Evolutionary conservation across 1,140 invertebrate species (phyloP), one percentile per base, ranked within the genome.

Genomic region (Drosophila carrolli): DNA sequence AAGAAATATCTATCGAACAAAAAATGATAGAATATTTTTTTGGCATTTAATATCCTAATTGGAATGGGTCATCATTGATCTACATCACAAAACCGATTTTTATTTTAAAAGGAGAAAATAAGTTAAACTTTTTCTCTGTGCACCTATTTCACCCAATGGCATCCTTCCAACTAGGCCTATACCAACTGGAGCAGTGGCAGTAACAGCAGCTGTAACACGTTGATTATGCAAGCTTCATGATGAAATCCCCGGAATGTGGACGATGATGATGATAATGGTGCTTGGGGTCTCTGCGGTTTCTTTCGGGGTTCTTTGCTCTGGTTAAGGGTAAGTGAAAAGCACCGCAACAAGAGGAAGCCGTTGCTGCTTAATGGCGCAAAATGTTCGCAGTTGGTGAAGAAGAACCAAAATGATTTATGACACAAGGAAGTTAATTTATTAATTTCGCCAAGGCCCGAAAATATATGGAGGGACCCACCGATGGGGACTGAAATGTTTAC

Each of bases 351-450:
- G 82, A 76, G 51, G 56, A 61, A 77, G 43, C 46, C 47, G 83
- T 67, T 65, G 75, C 75, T 84, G 83, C 80, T 80, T 88, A 88
- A 88, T 88, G 84, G 83, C 84, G 79, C 83, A 88, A 88, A 86
- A 89, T 88, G 83, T 88, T 88, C 84, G 73, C 82, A 81, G 82
- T 86, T 86, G 82, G 82, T 75, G 73, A 61, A 47, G 63, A 79
- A 80, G 65, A 73, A 58, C 61, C 47, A n/a, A 89, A 90, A 91
- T 91, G 88, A 91, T 91, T 91, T 91, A 91, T 89, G 88, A 61
- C 59, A 71, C 80, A 78, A 88, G 88, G 80, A 91, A 91, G 88
- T 91, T 91, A 91, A 91, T 91, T 91, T 91, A 91, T 91, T 91
- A 91, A 91, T 91, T 91, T 91, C 19, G 47, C 65, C 65, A 51